These are phyloP conservation scores for Speoplatyrhinus poulsoni DNA, from an alignment of 2,113 vertebrate species.

Conservation along the genomic window DNA sequence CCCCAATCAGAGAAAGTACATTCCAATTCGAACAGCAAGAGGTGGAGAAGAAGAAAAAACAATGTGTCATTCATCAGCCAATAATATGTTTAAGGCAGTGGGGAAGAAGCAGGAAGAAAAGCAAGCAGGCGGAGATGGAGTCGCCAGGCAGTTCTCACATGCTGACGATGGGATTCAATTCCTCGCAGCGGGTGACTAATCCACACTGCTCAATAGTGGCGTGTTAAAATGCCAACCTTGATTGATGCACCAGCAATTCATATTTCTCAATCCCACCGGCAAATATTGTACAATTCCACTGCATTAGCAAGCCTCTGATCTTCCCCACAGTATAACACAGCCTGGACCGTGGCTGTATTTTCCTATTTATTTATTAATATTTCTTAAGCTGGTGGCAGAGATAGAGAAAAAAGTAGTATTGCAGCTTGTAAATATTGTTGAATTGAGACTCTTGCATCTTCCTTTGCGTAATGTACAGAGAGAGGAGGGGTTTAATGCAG, in stretches of 20 bases:
- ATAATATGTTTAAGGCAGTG: constrained; percentile 43
- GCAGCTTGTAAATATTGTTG: constrained; percentile 52
- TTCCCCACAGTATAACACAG: constrained; percentile 49
- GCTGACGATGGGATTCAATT: constrained; percentile 44
- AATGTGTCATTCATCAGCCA: constrained; percentile 48
- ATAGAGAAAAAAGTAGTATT: constrained; percentile 43
- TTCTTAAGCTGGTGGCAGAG: constrained; percentile 54
- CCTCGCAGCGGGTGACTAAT: constrained; percentile 72
- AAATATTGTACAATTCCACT: constrained; percentile 65
- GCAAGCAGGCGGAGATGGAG: neutral
- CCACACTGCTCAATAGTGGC: constrained; percentile 48
- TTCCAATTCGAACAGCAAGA: constrained; percentile 8
- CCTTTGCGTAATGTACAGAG: constrained; percentile 56
- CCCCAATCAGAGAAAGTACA: neutral
- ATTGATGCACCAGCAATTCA: constrained; percentile 56
- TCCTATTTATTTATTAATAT: constrained; percentile 70
- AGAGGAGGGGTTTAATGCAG: constrained; percentile 38
- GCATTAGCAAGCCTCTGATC: constrained; percentile 62
- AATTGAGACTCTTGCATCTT: constrained; percentile 58
- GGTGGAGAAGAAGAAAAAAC: neutral
- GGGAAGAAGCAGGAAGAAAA: neutral
- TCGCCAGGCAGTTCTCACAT: constrained; percentile 43
- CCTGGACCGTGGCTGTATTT: constrained; percentile 55
- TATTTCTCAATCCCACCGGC: constrained; percentile 46
- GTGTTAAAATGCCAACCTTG: constrained; percentile 64